Conservation (phyloP, 2,888 invertebrate species). For the Tipula unca region DNA sequence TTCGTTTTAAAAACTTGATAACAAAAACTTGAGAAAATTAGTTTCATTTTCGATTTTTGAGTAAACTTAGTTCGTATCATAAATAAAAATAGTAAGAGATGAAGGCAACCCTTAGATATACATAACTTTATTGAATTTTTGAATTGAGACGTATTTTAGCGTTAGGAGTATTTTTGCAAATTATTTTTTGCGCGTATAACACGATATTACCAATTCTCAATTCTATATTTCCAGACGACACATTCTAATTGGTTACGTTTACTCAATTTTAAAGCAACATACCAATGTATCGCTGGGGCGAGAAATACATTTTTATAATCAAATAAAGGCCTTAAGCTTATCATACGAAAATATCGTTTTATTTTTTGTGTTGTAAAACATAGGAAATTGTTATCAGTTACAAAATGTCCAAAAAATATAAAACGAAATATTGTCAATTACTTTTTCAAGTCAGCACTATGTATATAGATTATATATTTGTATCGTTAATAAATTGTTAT, state of each 20-base stretch:
- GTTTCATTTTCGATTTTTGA: neutral
- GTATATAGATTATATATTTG: neutral
- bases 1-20: neutral
- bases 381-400: neutral
- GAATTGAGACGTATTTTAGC: neutral
- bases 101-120: neutral
- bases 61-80: neutral
- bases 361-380: neutral
- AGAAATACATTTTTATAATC: neutral
- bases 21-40: neutral
- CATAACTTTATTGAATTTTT: neutral
- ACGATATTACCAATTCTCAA: neutral
- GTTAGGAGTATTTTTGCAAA: neutral
- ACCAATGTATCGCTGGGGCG: neutral
- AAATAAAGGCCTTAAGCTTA: neutral
- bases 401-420: neutral
- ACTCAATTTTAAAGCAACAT: neutral
- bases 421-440: neutral
- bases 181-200: neutral
- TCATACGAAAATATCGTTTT: neutral
- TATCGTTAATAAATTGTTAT: neutral
- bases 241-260: no score
- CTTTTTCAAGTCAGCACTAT: neutral
- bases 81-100: no score
- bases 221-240: no score